A percentile compares a stretch with the other conserved stretches of the same genome.
These are phyloP conservation scores for Recurvirostra avosetta DNA, from an alignment of 2,113 vertebrate species.

Conservation along the genomic window DNA sequence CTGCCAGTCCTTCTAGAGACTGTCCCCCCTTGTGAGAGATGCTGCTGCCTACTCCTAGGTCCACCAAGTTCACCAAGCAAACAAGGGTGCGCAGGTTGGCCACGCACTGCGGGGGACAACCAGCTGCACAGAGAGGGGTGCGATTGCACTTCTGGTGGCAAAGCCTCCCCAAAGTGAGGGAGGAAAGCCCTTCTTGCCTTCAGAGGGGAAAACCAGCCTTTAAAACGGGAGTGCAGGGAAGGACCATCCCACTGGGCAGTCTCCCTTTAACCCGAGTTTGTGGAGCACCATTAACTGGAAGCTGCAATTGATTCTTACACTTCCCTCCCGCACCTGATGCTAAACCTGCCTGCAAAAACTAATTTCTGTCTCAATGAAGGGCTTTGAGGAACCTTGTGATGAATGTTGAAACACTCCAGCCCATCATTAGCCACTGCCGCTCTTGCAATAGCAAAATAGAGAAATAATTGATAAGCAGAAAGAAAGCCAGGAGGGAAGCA, in stretches of 20 bases:
- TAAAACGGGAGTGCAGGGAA: accelerated
- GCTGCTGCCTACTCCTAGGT: not conserved
- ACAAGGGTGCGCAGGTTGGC: not conserved
- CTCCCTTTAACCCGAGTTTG: not conserved
- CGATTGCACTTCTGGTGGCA: not conserved
- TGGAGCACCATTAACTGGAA: not conserved
- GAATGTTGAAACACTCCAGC: not conserved
- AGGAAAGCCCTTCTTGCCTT: not conserved
- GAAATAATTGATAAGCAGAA: not conserved
- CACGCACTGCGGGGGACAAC: accelerated
- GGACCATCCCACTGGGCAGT: not conserved
- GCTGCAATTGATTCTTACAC: not conserved
- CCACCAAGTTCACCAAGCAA: too few relatives aligned
- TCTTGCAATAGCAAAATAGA: not conserved
- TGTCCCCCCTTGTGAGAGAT: not conserved
- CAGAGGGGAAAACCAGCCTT: not conserved
- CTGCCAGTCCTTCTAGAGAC: not conserved
- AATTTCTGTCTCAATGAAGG: not conserved
- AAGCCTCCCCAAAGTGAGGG: accelerated
- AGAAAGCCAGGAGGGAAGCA: not conserved
- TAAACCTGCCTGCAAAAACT: not conserved
- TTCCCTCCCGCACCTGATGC: not conserved
- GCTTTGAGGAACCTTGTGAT: not conserved
- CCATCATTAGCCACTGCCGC: not conserved
- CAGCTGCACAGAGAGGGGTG: not conserved